Evolutionary conservation across 92 coral and sea anemone species (phyloP).

Genomic region (Epizoanthus stellaris): DNA sequence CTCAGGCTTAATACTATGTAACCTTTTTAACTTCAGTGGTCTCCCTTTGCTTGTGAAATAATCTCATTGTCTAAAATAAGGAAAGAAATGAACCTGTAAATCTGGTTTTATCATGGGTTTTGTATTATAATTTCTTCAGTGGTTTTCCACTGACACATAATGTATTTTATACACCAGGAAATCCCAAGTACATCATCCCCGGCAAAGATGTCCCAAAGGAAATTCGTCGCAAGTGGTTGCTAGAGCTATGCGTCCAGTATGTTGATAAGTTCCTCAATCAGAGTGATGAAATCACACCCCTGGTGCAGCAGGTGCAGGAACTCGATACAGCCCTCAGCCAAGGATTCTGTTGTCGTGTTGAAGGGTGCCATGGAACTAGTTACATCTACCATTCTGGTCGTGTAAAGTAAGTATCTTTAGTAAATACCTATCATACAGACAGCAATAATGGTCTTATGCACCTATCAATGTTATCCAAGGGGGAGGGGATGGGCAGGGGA

Average conservation of each 20-base stretch:
- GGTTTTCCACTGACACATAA: neutral
- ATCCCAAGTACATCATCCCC: conserved; percentile 52
- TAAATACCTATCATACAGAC: conserved; percentile 22
- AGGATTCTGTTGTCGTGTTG: conserved; percentile 55
- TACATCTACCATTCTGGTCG: conserved; percentile 49
- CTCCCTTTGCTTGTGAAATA: neutral
- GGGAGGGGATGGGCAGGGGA: conserved; percentile 6
- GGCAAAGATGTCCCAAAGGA: conserved; percentile 51
- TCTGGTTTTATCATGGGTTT: too few relatives aligned
- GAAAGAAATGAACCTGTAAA: neutral
- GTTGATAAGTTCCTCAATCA: conserved; percentile 48
- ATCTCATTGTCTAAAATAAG: neutral
- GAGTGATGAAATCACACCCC: conserved; percentile 46
- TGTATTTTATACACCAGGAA: conserved; percentile 26
- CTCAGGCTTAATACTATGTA: too few relatives aligned
- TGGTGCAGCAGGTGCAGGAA: conserved; percentile 55
- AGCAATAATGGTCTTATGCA: conserved; percentile 17
- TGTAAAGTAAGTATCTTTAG: conserved; percentile 47
- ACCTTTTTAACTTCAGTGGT: neutral
- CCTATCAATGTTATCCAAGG: conserved; percentile 7
- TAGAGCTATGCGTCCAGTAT: conserved; percentile 47
- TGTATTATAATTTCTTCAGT: neutral
- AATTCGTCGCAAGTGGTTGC: conserved; percentile 51
- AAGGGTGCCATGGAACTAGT: conserved; percentile 38
- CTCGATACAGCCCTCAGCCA: conserved; percentile 31